phyloP scores from a whole-genome alignment of 2,113 vertebrate genomes.

The Azemiops feae region DNA sequence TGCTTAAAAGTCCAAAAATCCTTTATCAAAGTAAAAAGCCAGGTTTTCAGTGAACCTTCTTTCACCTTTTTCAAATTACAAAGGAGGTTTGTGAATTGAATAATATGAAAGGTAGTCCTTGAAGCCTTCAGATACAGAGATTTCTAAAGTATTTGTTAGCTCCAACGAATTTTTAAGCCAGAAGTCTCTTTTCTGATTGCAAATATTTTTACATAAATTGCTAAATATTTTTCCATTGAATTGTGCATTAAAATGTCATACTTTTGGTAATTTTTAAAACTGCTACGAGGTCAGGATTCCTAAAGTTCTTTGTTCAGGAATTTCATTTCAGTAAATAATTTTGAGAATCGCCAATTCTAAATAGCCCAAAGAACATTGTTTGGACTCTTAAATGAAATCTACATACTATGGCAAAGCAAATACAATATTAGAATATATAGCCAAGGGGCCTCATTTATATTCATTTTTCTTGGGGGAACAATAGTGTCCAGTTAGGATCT shows the following conservation, averaged over 20 bases:
- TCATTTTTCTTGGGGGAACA: background rate
- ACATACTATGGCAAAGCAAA: background rate
- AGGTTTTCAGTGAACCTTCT: background rate
- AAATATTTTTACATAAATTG: background rate
- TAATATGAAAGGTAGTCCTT: slow-evolving; percentile 2
- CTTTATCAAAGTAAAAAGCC: background rate
- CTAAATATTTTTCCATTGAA: background rate
- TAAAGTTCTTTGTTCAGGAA: slow-evolving; percentile 14
- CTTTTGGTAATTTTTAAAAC: background rate
- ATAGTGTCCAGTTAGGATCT: background rate
- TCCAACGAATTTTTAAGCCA: slow-evolving; percentile 1
- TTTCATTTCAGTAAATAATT: rapidly evolving
- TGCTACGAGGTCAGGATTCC: background rate
- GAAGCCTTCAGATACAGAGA: background rate
- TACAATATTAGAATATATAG: background rate
- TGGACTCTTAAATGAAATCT: background rate
- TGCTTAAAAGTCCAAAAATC: background rate
- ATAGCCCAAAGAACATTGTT: slow-evolving; percentile 4
- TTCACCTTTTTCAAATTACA: background rate
- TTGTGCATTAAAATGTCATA: background rate
- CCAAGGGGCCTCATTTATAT: background rate
- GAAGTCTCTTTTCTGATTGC: background rate
- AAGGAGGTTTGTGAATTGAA: background rate
- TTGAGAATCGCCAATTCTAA: background rate
- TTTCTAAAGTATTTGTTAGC: background rate